A percentile compares a stretch with the other conserved stretches of the same genome.
These are phyloP conservation scores for Parazoanthus atlanticus DNA, from an alignment of 92 coral and sea anemone genomes.

Conservation along the genomic window DNA sequence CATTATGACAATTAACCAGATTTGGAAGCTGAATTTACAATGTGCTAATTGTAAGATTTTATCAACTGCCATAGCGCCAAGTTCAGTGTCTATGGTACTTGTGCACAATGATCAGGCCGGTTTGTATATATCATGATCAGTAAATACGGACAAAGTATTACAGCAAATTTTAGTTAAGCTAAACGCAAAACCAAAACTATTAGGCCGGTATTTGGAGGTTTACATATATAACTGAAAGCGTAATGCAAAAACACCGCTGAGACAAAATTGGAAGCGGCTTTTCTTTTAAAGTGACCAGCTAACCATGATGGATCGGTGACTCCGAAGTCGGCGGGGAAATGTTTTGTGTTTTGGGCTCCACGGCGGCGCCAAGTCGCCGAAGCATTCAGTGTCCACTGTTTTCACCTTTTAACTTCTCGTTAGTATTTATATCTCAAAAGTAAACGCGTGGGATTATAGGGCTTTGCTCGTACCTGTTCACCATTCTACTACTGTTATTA, in stretches of 20 bases:
- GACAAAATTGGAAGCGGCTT: slow-evolving; percentile 26
- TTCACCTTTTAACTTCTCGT: background rate
- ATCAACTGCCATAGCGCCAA: slow-evolving; percentile 3
- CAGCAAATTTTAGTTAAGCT: background rate
- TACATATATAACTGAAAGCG: background rate
- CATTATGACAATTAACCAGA: slow-evolving; percentile 18
- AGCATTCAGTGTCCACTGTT: slow-evolving; percentile 39
- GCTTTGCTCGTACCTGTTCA: background rate
- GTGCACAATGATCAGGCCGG: background rate
- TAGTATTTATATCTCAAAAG: slow-evolving; percentile 17
- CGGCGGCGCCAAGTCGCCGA: slow-evolving; percentile 39
- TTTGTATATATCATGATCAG: too few relatives aligned
- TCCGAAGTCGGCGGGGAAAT: slow-evolving; percentile 45
- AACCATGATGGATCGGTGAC: slow-evolving; percentile 57
- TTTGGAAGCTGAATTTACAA: slow-evolving; percentile 19
- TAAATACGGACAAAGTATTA: background rate
- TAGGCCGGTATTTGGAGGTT: background rate
- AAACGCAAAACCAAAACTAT: background rate
- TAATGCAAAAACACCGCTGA: background rate
- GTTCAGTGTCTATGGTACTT: background rate
- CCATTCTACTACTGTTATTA: too few relatives aligned
- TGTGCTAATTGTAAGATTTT: slow-evolving; percentile 26
- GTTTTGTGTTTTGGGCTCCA: slow-evolving; percentile 41
- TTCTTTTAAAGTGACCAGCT: slow-evolving; percentile 27
- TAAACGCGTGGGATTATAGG: slow-evolving; percentile 1